phyloP scores from a whole-genome alignment of 1,140 invertebrate species.

The Notospermus geniculatus region DNA sequence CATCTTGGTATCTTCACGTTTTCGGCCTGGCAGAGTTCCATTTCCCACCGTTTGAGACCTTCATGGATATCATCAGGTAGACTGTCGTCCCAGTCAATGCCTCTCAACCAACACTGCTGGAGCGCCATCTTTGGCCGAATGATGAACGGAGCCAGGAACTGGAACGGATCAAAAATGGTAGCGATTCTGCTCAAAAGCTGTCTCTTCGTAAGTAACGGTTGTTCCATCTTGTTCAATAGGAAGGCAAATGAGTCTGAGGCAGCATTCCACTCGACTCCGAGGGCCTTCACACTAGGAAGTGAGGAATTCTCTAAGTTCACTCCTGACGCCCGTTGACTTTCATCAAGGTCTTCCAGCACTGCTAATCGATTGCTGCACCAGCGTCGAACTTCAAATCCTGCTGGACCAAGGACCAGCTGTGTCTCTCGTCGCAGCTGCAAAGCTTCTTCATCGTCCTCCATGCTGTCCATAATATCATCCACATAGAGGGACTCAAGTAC shows the following conservation, averaged over 20 bases:
- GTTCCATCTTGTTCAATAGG: background rate
- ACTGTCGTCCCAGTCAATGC: constrained; percentile 9
- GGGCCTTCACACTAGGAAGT: background rate
- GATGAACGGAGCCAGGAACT: background rate
- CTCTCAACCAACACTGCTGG: constrained; percentile 7
- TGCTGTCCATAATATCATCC: background rate
- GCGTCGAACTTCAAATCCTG: constrained; percentile 6
- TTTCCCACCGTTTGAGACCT: background rate
- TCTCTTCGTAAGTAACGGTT: constrained; percentile 2
- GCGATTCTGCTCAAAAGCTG: constrained; percentile 6
- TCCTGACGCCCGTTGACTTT: background rate
- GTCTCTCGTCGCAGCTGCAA: background rate
- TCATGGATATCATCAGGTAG: background rate
- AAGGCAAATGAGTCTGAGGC: constrained; percentile 16
- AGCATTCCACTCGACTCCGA: constrained; percentile 17
- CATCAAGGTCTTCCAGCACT: background rate
- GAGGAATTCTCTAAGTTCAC: background rate
- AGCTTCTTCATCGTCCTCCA: background rate
- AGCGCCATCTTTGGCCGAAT: constrained; percentile 7
- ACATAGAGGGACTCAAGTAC: background rate
- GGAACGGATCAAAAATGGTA: constrained; percentile 7
- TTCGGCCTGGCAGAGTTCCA: background rate
- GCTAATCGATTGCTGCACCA: constrained; percentile 6
- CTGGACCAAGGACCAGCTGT: background rate
- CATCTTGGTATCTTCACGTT: constrained; percentile 6